Evolutionary conservation across 2,888 invertebrate genomes (phyloP).

Genomic region (Kryphioiulus occultus): DNA sequence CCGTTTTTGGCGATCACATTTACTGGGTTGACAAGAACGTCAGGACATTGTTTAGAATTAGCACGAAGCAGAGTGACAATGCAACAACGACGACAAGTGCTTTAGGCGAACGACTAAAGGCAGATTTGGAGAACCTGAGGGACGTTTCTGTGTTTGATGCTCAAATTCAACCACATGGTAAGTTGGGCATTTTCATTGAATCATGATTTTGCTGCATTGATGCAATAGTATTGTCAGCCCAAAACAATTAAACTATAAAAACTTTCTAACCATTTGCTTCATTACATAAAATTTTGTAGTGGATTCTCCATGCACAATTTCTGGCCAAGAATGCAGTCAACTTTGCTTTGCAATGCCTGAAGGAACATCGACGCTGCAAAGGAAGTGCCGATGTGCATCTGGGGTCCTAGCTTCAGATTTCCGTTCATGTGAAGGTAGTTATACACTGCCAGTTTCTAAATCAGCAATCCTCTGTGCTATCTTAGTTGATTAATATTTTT

Average conservation of each 20-base stretch:
- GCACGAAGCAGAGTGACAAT: conserved; percentile 67
- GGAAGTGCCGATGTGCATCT: conserved; percentile 89
- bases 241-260: background rate
- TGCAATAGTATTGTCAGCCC: conserved; percentile 15
- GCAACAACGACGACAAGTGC: conserved; percentile 63
- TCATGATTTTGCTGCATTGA: background rate
- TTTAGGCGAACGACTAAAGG: conserved; percentile 75
- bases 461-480: background rate
- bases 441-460: background rate
- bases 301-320: conserved; percentile 50
- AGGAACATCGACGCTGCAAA: conserved; percentile 58
- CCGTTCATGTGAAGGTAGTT: conserved; percentile 71
- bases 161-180: conserved; percentile 77
- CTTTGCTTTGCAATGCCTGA: conserved; percentile 91
- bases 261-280: background rate
- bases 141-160: conserved; percentile 92
- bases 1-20: conserved; percentile 81
- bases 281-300: background rate
- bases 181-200: background rate
- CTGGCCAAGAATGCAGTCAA: conserved; percentile 79
- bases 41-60: conserved; percentile 67
- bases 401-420: conserved; percentile 75
- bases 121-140: conserved; percentile 82
- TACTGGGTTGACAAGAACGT: conserved; percentile 96
- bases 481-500: background rate